Base-by-base conservation (phyloP, 2,888 invertebrate species). In the Neelides folsomi region DNA sequence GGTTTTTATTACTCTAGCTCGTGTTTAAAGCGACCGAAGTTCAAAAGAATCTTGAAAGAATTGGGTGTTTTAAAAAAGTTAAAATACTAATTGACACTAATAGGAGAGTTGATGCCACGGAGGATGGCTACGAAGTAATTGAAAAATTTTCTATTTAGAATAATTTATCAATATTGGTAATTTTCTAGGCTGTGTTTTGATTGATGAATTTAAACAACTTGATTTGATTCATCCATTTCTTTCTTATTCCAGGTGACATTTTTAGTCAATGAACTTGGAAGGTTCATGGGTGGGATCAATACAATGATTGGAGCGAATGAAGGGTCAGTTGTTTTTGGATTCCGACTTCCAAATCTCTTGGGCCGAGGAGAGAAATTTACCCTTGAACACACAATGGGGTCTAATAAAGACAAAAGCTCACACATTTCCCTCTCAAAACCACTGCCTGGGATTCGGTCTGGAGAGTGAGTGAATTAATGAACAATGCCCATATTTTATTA, bases 221-320 rank as follows among this genome's bases (percentile, higher is more conserved):
- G 27, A 27, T 27, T 27, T 27, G n/a, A n/a, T n/a, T n/a, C n/a
- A n/a, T n/a, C n/a, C n/a, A n/a, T 54, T 59, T 18, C 18, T 48
- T 64, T 44, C 58, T 52, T 50, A 55, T 66, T 68, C 46, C 71
- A 86, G 79, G 82, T 93, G 37, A 87, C 87, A 16, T 92, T 92
- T 68, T 80, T 81, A 61, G 93, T 93, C 39, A 77, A 78, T 50
- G 95, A 97, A 71, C 69, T 83, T 61, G 81, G 82, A 13, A 74
- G 86, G n/a, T 69, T 92, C 18, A 80, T 82, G 49, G 94, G 92
- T 15, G 85, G 86, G 0, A 77, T 92, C 37, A 86, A 83, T 66
- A 90, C 92, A 0, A 79, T 84, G 60, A 82, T 93, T 55, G 90
- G 89, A 12, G 87, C 90, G 68, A 92, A 93, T 69, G 92, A 94